phyloP scores from a whole-genome alignment of 2,113 vertebrate species.

The Varanus salvator region DNA sequence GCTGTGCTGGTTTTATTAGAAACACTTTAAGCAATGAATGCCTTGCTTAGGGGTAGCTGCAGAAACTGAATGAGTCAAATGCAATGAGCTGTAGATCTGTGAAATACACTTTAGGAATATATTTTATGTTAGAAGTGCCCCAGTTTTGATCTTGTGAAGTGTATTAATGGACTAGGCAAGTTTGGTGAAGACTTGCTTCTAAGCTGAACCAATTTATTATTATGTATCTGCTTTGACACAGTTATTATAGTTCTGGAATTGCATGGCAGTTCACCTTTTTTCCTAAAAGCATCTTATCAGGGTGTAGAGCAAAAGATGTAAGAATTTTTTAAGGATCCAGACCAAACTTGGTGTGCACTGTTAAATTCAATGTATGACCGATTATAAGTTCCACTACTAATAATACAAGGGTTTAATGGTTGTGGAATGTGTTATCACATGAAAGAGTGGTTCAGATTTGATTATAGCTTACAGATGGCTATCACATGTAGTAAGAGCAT shows the following conservation, averaged over 20 bases:
- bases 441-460: background rate
- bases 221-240: background rate
- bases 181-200: background rate
- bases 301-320: background rate
- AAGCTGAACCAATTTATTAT: background rate
- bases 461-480: background rate
- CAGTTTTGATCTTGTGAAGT: background rate
- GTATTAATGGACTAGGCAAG: background rate
- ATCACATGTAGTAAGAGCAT: background rate
- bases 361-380: background rate
- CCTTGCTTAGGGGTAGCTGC: background rate
- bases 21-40: background rate
- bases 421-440: background rate
- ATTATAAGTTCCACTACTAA: background rate
- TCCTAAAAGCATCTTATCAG: background rate
- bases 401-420: background rate
- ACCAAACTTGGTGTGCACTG: background rate
- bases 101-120: background rate
- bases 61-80: background rate
- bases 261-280: background rate
- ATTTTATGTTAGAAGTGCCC: background rate
- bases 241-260: background rate
- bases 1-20: background rate
- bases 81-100: background rate
- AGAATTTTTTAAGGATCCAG: background rate